Base-by-base conservation (phyloP, 1,140 invertebrate species). In the Meloidogyne hapla region DNA sequence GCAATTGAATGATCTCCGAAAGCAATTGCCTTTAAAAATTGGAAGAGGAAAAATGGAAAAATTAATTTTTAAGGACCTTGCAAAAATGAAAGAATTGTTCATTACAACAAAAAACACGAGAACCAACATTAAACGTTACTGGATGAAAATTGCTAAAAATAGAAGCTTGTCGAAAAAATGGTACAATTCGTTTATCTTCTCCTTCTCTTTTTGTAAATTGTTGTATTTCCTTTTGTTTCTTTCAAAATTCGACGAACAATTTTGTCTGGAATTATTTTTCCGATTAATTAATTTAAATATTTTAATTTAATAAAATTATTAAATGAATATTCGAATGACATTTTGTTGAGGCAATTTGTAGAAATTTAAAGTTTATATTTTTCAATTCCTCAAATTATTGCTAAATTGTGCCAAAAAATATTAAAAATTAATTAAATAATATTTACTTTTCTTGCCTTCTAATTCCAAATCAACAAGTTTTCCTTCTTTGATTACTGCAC, bases 41-140 rank as follows among this genome's bases (percentile, higher is more conserved):
- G n/a, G n/a, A n/a, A n/a, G n/a, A n/a, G n/a, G n/a, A n/a, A 23
- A 4, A 63, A 6, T 6, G 9, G 62, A 8, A 26, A 21, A 0
- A 8, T 63, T 63, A n/a, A 66, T 33, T n/a, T 6, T 26, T 26
- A 26, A 33, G 13, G 21, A 33, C 65, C 28, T 67, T 67, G 21
- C 28, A 67, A 67, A 18, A 42, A 33, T 33, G 65, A 67, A 67
- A 67, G 21, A 67, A 67, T 42, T 67, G 65, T 42, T 67, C 65
- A 33, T 33, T 38, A n/a, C 65, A 67, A 9, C 40, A 42, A 42
- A 67, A 67, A 2, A 6, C 5, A 42, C 28, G 65, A 38, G 65
- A 33, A 42, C 5, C 4, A 33, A 67, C 21, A 8, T 23, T 33
- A 42, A 67, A 38, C 6, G 9, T 18, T n/a, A 18, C 18, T n/a